Evolutionary conservation across 1,140 invertebrate species (phyloP).

Genomic region (Aphidius ervi): DNA sequence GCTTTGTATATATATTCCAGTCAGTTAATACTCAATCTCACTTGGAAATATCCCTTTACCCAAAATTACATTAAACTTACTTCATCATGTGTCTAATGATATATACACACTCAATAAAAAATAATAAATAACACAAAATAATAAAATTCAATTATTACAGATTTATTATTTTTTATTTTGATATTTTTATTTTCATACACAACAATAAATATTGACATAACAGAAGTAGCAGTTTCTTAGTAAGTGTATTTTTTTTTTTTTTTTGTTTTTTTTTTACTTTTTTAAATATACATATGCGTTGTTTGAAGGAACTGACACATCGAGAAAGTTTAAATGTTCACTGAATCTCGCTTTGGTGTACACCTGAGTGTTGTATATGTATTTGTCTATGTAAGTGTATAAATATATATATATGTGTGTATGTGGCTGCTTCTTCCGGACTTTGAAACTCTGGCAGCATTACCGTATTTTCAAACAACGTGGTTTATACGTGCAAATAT

Average conservation of each 20-base stretch:
- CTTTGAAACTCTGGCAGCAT: slow-evolving; percentile 8
- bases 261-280: not conserved
- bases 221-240: slow-evolving; percentile 4
- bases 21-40: too few species aligned
- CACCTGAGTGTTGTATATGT: not conserved
- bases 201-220: slow-evolving; percentile 15
- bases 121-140: too few species aligned
- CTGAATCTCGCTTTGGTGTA: too few species aligned
- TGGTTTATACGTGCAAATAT: slow-evolving; percentile 11
- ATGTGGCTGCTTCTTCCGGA: not conserved
- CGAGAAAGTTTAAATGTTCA: not conserved
- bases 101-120: too few species aligned
- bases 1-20: too few species aligned
- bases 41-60: too few species aligned
- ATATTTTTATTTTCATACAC: slow-evolving; percentile 14
- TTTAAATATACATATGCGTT: slow-evolving; percentile 9
- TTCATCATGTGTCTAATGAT: too few species aligned
- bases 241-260: not conserved
- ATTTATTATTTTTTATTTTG: not conserved
- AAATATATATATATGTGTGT: slow-evolving; percentile 1
- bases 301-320: not conserved
- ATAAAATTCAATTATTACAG: too few species aligned
- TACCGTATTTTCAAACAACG: slow-evolving; percentile 11
- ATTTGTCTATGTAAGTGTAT: not conserved
- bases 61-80: too few species aligned